phyloP scores from a whole-genome alignment of 2,113 vertebrate species.

The Aptenodytes forsteri region DNA sequence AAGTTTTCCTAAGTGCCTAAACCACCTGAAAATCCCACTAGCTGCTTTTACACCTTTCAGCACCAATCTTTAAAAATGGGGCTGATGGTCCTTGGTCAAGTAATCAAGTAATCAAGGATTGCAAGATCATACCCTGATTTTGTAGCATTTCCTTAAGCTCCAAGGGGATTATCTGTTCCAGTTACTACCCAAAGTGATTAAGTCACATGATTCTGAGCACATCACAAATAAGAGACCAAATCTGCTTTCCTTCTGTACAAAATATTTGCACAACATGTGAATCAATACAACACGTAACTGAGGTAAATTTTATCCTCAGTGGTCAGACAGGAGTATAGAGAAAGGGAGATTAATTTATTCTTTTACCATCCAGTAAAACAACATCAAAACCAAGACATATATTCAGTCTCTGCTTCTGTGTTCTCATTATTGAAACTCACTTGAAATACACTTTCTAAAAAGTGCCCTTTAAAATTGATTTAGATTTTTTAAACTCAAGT shows the following conservation, averaged over 20 bases:
- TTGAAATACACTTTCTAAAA: not conserved
- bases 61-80: not conserved
- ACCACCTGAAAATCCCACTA: not conserved
- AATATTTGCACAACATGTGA: not conserved
- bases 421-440: not conserved
- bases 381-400: not conserved
- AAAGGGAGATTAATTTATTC: not conserved
- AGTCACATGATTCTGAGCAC: slow-evolving; percentile 5
- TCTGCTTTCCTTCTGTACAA: slow-evolving; percentile 1
- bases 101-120: not conserved
- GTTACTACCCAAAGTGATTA: slow-evolving; percentile 36
- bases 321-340: not conserved
- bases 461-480: not conserved
- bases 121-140: slow-evolving; percentile 20
- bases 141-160: slow-evolving; percentile 28
- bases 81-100: not conserved
- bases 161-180: slow-evolving; percentile 45
- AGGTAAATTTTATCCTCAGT: not conserved
- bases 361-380: not conserved
- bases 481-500: not conserved
- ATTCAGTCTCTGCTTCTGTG: not conserved
- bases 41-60: not conserved
- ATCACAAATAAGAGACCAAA: slow-evolving; percentile 22
- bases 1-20: not conserved
- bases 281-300: not conserved